A percentile compares a stretch with the other conserved stretches of the same genome.
Conservation (phyloP, 2,113 vertebrate genomes). For the Pyxicephalus adspersus region DNA sequence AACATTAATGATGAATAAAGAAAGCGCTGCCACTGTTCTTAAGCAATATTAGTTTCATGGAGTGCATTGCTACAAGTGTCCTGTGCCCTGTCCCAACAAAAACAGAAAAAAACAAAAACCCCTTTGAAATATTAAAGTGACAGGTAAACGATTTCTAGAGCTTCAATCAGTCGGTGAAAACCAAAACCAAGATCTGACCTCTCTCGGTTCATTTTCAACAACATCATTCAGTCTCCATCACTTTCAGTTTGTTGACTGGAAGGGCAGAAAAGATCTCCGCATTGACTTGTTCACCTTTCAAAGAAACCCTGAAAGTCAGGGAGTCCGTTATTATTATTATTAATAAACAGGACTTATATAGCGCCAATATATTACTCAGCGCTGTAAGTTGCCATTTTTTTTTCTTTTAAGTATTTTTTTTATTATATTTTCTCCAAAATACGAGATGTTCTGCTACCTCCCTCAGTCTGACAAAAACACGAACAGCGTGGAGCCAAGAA, state of each 20-base stretch:
- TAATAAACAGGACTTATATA: too few relatives aligned
- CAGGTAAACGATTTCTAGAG: conserved; percentile 15
- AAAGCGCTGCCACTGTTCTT: background rate
- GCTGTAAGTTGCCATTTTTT: too few relatives aligned
- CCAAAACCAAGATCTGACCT: background rate
- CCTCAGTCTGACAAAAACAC: background rate
- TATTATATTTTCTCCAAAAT: conserved; percentile 7
- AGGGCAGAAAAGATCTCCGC: too few relatives aligned
- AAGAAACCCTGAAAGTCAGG: background rate
- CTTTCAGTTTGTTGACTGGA: too few relatives aligned
- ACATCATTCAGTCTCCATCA: too few relatives aligned
- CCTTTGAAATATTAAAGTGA: background rate
- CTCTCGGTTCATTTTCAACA: background rate
- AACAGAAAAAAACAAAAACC: background rate
- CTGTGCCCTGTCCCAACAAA: background rate
- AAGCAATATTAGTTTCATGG: conserved; percentile 1
- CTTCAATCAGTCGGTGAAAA: background rate
- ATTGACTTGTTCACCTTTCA: background rate
- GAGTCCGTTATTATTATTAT: too few relatives aligned
- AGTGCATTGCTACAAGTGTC: conserved; percentile 28
- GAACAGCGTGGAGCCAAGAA: background rate
- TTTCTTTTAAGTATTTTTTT: too few relatives aligned
- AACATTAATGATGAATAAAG: background rate
- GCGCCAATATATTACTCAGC: too few relatives aligned
- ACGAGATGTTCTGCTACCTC: background rate